A percentile compares a stretch with the other conserved stretches of the same genome.
Conservation (phyloP, 1,140 invertebrate genomes). For the Dinoponera quadriceps region DNA sequence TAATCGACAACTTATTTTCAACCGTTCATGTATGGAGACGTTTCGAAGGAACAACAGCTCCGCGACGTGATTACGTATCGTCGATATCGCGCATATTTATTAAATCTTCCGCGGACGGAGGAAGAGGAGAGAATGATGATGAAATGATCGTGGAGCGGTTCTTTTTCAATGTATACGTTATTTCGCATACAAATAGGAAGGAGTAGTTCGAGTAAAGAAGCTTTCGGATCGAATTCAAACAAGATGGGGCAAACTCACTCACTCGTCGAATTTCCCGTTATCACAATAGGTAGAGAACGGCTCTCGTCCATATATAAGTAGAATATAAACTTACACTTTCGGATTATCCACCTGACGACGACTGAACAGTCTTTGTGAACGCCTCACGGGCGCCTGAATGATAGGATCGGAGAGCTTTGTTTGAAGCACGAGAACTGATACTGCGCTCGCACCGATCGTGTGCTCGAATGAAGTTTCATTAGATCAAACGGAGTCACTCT, state of each 20-base stretch:
- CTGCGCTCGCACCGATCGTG: not conserved
- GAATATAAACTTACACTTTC: not conserved
- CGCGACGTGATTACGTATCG: not conserved
- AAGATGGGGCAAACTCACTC: no score
- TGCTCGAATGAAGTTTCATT: constrained; percentile 41
- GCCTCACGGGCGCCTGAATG: not conserved
- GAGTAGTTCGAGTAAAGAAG: no score
- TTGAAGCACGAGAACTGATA: not conserved
- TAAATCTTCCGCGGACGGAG: not conserved
- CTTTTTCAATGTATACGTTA: no score
- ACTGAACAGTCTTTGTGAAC: not conserved
- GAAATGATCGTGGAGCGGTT: not conserved
- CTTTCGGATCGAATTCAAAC: no score
- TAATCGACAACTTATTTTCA: not conserved
- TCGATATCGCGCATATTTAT: not conserved
- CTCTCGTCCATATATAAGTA: not conserved
- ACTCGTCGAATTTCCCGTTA: not conserved
- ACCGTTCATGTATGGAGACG: not conserved
- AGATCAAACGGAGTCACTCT: constrained; percentile 45
- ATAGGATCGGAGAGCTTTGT: constrained; percentile 17
- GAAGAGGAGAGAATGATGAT: not conserved
- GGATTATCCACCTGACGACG: not conserved
- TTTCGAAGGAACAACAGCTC: not conserved
- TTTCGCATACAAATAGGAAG: no score
- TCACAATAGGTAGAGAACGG: not conserved